Conservation (phyloP, 35 echinoderm and acorn worm species). For the Lytechinus variegatus region DNA sequence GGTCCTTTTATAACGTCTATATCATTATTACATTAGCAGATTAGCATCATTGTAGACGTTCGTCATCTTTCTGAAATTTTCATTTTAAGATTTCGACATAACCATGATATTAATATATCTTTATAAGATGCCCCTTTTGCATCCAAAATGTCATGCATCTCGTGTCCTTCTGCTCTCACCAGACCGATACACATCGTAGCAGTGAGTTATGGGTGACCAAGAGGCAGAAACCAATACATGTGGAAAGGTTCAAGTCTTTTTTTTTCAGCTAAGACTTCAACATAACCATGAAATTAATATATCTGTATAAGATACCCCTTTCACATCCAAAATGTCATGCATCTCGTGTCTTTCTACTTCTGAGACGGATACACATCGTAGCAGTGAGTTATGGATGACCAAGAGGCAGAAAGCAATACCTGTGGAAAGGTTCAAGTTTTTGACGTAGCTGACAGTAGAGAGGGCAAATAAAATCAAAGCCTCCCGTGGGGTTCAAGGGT, state of each 20-base stretch:
- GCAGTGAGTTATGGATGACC: background rate
- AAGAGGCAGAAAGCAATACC: background rate
- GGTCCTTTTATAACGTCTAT: too few species aligned
- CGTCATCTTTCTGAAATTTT: too few species aligned
- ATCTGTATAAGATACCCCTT: too few species aligned
- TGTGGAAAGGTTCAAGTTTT: background rate
- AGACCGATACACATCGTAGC: background rate
- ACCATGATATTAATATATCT: too few species aligned
- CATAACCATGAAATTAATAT: too few species aligned
- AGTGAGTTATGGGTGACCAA: background rate
- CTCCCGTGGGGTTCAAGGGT: conserved; percentile 1
- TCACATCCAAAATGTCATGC: background rate
- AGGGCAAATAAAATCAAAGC: conserved; percentile 1
- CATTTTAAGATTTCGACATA: too few species aligned
- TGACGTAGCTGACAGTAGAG: background rate
- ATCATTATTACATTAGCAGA: too few species aligned
- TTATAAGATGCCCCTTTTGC: too few species aligned
- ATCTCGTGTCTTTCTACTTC: background rate
- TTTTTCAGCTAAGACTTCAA: too few species aligned
- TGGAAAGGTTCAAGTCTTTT: background rate
- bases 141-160: background rate
- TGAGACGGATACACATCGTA: background rate
- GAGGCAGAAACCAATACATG: background rate
- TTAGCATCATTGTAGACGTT: too few species aligned
- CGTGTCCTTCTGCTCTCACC: background rate